Base-by-base conservation (phyloP, 2,797 vertebrate genomes). In the Syngnathus acus region DNA sequence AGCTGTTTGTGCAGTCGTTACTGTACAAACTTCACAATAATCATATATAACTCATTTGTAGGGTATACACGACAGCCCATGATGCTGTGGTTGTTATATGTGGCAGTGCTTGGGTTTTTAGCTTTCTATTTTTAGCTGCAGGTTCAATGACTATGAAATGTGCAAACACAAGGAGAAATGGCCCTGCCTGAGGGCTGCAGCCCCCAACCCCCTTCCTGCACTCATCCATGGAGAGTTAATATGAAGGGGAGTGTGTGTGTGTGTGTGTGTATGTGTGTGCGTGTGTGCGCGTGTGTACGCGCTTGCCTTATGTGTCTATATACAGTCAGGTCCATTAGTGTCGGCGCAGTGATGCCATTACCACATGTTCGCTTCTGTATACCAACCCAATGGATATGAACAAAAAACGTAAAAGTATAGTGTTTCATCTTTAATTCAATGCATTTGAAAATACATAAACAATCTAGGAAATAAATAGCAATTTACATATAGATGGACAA, bases 61-160 rank as follows among this genome's bases (percentile, higher is more conserved):
- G 77, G 77, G 70, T 77, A 80, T 83, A 79, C 72, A 23, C 9
- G 26, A 4, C 32, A 32, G 32, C 32, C 43, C 14, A 69, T 78
- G 72, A 72, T 82, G 64, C 72, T 72, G 62, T 65, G 62, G 73
- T 73, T 76, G 65, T 70, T 66, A 19, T 11, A 55, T 78, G 67
- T 70, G 70, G 68, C 72, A 64, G 66, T 16, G 58, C 59, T 40
- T 43, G 65, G 65, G 42, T 81, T 83, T 82, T 79, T 77, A 73
- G 74, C 61, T 78, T 79, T 86, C 84, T 90, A 89, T 89, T 85
- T 91, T 89, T 82, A 87, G 78, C 79, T 73, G 76, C 77, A 85
- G 84, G 82, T 89, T 89, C 86, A 90, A 77, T 89, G 86, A 84
- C 83, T 88, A 86, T 87, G 76, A 88, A 88, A 87, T 89, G 82